Base-by-base conservation (phyloP, 2,888 invertebrate species). In the Alloplasta piceator region DNA sequence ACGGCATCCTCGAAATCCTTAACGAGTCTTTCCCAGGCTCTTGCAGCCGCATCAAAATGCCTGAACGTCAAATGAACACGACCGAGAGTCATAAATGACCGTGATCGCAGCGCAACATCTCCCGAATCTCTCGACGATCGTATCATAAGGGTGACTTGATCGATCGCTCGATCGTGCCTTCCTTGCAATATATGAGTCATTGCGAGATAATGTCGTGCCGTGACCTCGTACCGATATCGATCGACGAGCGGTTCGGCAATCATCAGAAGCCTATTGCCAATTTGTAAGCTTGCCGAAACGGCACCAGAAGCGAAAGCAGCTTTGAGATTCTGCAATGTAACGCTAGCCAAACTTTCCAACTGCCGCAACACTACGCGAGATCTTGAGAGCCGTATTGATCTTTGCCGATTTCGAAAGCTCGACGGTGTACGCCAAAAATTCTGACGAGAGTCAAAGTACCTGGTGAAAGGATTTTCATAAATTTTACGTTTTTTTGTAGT, bases 11-110 rank as follows among this genome's bases (percentile, higher is more conserved):
- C 66, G 12, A 85, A 48, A 39, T 74, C 67, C 6, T n/a, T n/a
- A 1, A 84, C 73, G 5, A 91, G 73, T 6, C 86, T 75, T 36
- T 90, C 83, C 90, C 90, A 90, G 0, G 87, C 88, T 4, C 72
- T 84, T 0, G 88, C 88, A 0, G 88, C 86, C 0, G 89, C 90
- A 5, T 87, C 79, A 16, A 90, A 36, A 76, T 91, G 89, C 0
- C 89, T 86, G 26, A 90, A 91, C 46, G 83, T 87, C 16, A 91
- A 73, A 36, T 91, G 91, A 10, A 91, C 89, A 70, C 85, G 88
- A 3, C 91, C 91, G 9, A 91, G 14, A 1, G 87, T 88, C 10
- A 86, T 84, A 4, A 91, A 72, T 0, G 90, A 85, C 9, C 85
- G 70, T 7, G 84, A 83, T 38, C 84, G 48, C 10, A 86, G 81